phyloP scores from a whole-genome alignment of 2,888 invertebrate species.

The Lamproptera curius region DNA sequence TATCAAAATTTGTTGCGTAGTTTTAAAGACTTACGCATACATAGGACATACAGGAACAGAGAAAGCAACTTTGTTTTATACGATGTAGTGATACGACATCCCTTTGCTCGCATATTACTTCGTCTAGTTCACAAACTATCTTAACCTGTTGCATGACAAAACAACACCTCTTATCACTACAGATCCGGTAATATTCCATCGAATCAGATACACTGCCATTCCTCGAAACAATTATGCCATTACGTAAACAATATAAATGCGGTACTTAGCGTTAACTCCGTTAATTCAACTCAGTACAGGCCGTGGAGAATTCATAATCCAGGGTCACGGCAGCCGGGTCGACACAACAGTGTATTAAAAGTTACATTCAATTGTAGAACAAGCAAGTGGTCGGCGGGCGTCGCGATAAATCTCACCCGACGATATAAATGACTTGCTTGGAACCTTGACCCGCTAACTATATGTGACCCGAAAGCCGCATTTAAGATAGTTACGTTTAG shows the following conservation, averaged over 20 bases:
- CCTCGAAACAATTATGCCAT: not conserved
- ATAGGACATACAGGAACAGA: too few species aligned
- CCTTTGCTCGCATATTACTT: too few species aligned
- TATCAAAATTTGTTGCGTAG: too few species aligned
- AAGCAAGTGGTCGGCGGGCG: conserved; percentile 45
- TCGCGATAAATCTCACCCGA: conserved; percentile 55
- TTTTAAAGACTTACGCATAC: too few species aligned
- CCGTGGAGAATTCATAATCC: conserved; percentile 37
- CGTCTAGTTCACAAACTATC: too few species aligned
- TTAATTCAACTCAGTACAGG: conserved; percentile 19
- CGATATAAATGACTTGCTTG: conserved; percentile 24
- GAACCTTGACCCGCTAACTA: conserved; percentile 36
- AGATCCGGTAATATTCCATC: not conserved
- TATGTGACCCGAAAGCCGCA: conserved; percentile 30
- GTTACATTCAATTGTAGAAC: conserved; percentile 59
- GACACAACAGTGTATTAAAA: conserved; percentile 35
- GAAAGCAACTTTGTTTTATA: too few species aligned
- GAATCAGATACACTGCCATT: not conserved
- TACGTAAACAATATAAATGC: conserved; percentile 21
- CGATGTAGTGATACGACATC: too few species aligned
- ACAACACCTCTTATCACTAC: not conserved
- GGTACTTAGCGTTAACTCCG: conserved; percentile 14
- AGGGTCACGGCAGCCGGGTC: conserved; percentile 37
- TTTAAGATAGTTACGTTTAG: conserved; percentile 8
- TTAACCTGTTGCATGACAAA: not conserved